Evolutionary conservation across 1,140 invertebrate genomes (phyloP), one percentile per base, ranked within the genome.

Genomic region (Augochlora pura): DNA sequence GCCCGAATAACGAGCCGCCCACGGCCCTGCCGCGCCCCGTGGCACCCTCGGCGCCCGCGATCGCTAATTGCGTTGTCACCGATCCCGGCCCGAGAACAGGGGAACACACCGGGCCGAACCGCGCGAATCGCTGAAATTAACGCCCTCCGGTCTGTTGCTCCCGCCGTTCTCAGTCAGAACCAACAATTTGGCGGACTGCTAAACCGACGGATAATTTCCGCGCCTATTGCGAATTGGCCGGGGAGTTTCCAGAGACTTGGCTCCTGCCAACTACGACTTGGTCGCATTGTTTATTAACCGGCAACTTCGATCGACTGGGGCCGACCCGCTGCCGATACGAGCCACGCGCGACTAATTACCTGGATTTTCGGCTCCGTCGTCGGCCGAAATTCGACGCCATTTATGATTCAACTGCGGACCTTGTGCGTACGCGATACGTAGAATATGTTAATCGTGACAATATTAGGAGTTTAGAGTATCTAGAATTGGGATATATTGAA

Each of bases 1-100:
- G 68, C 63, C 64, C 84, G 60, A 81, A 83, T 83, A 86, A 85
- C 42, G 42, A 10, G 42, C 79, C 32, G 32, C 32, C 32, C 32
- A 32, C 32, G 32, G 32, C 32, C 32, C 32, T 32, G 32, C 32
- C 32, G 75, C 75, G 76, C 21, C 52, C 10, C 8, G 32, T 27
- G 63, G n/a, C 52, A 18, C 25, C 67, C 66, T 69, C 21, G 27
- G 42, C 57, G 65, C n/a, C n/a, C n/a, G n/a, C 65, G 25, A 60
- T 21, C 27, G 66, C 27, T 70, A 77, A 77, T 77, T 59, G 64
- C 66, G 54, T n/a, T 21, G 7, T n/a, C 23, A 16, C 23, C 32
- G 42, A 71, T 62, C 66, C 16, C n/a, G 21, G 8, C 2, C 16
- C 5, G 4, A 54, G 16, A 18, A 46, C 10, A 14, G 42, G 42